A percentile compares a stretch with the other conserved stretches of the same genome.
phyloP scores from a whole-genome alignment of 2,113 vertebrate genomes.

The Protobothrops flavoviridis region DNA sequence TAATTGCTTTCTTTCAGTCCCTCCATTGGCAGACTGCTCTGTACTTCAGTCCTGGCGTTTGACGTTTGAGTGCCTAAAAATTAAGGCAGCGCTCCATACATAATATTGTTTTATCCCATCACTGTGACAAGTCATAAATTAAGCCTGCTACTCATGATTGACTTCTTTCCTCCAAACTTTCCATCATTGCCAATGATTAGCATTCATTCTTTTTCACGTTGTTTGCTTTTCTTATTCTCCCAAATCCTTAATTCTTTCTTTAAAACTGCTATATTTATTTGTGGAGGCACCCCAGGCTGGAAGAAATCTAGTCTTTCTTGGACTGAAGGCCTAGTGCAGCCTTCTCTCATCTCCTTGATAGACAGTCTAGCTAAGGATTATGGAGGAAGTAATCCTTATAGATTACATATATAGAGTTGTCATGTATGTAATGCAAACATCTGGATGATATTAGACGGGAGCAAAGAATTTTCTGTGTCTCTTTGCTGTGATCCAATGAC shows the following conservation, averaged over 20 bases:
- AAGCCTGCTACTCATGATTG: conserved; percentile 39
- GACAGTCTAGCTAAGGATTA: not conserved
- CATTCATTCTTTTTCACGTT: conserved; percentile 37
- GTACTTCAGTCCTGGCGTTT: conserved; percentile 24
- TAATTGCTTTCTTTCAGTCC: conserved; percentile 60
- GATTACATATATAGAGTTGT: not conserved
- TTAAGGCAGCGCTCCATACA: conserved; percentile 28
- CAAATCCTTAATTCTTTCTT: conserved; percentile 28
- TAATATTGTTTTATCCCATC: conserved; percentile 41
- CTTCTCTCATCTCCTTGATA: not conserved
- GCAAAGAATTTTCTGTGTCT: not conserved
- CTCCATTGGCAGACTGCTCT: conserved; percentile 34
- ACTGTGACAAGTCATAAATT: conserved; percentile 16
- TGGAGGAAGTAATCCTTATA: not conserved
- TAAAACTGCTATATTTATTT: not conserved
- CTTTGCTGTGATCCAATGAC: not conserved
- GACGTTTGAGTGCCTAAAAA: conserved; percentile 37
- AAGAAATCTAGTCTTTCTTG: conserved; percentile 2
- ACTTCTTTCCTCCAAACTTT: conserved; percentile 31
- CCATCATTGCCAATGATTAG: conserved; percentile 13
- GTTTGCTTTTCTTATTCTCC: conserved; percentile 32
- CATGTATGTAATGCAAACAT: not conserved
- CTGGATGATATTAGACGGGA: not conserved
- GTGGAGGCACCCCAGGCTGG: conserved; percentile 6
- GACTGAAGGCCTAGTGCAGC: not conserved